These are phyloP conservation scores for Cyclina sinensis DNA, from an alignment of 1,140 invertebrate genomes.

Conservation along the genomic window DNA sequence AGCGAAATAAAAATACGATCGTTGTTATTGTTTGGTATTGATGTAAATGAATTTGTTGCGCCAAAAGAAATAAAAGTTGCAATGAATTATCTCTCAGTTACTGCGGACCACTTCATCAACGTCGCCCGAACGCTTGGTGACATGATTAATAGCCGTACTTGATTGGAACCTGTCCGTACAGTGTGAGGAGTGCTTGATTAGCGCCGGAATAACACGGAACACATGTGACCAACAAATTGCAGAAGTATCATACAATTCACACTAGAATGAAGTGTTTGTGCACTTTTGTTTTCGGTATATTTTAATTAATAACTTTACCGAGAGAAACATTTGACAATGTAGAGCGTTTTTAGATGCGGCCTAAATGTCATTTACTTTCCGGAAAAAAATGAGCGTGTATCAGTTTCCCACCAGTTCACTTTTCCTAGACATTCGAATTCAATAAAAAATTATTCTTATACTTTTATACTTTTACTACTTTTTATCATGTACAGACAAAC, in stretches of 20 bases:
- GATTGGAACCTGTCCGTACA: slow-evolving; percentile 52
- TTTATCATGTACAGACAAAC: too few relatives aligned
- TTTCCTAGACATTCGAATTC: too few relatives aligned
- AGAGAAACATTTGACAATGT: too few relatives aligned
- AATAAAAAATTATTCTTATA: too few relatives aligned
- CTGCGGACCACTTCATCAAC: slow-evolving; percentile 31
- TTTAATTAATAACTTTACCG: background rate
- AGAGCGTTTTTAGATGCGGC: too few relatives aligned
- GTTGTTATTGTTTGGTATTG: too few relatives aligned
- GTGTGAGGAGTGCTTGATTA: slow-evolving; percentile 47
- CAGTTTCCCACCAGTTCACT: too few relatives aligned
- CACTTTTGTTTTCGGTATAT: background rate
- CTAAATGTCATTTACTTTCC: too few relatives aligned
- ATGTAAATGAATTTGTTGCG: background rate
- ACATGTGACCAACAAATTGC: slow-evolving; percentile 42
- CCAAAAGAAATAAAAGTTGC: background rate
- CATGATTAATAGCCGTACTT: slow-evolving; percentile 48
- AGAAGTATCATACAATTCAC: background rate
- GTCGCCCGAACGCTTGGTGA: background rate
- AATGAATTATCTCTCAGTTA: background rate
- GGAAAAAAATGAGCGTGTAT: too few relatives aligned
- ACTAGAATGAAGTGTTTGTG: background rate
- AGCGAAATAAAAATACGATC: too few relatives aligned
- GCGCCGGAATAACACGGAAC: slow-evolving; percentile 19
- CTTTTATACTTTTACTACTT: too few relatives aligned